A percentile compares a stretch with the other conserved stretches of the same genome.
Evolutionary conservation across 2,797 vertebrate species (phyloP).

Genomic region (Lagorchestes hirsutus): DNA sequence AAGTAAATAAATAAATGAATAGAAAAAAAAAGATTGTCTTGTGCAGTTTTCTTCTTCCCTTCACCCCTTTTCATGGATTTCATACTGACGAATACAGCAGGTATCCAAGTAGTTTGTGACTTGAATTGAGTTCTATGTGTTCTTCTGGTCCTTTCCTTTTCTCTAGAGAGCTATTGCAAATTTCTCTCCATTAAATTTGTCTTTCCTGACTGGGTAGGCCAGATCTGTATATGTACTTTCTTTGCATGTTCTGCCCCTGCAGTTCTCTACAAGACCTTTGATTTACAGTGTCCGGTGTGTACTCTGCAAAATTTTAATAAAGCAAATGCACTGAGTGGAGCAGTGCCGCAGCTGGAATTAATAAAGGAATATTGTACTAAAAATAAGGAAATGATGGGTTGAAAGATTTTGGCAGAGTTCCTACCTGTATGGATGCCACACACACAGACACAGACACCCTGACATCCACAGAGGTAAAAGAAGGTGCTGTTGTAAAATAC

Average conservation of each 20-base stretch:
- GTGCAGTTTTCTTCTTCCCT: background rate
- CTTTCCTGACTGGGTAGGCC: conserved; percentile 61
- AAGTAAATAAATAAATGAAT: too few species aligned
- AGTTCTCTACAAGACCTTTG: conserved; percentile 59
- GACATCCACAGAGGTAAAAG: conserved; percentile 47
- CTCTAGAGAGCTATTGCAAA: conserved; percentile 65
- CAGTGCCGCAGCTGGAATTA: conserved; percentile 77
- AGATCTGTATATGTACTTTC: conserved; percentile 53
- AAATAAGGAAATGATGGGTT: conserved; percentile 72
- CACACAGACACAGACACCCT: background rate
- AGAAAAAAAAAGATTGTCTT: too few species aligned
- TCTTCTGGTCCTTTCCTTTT: conserved; percentile 56
- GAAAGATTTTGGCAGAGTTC: conserved; percentile 71
- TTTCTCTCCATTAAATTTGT: conserved; percentile 23
- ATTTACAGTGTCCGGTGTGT: conserved; percentile 77
- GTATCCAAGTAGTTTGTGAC: background rate
- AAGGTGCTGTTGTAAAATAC: background rate
- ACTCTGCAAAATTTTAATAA: conserved; percentile 76
- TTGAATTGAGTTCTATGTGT: conserved; percentile 35
- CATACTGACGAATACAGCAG: background rate
- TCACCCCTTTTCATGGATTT: background rate
- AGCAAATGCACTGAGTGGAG: conserved; percentile 62
- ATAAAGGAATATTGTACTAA: conserved; percentile 64
- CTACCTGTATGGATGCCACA: conserved; percentile 62
- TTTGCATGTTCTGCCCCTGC: conserved; percentile 64